phyloP scores from a whole-genome alignment of 2,113 vertebrate species.

The Mus spicilegus region DNA sequence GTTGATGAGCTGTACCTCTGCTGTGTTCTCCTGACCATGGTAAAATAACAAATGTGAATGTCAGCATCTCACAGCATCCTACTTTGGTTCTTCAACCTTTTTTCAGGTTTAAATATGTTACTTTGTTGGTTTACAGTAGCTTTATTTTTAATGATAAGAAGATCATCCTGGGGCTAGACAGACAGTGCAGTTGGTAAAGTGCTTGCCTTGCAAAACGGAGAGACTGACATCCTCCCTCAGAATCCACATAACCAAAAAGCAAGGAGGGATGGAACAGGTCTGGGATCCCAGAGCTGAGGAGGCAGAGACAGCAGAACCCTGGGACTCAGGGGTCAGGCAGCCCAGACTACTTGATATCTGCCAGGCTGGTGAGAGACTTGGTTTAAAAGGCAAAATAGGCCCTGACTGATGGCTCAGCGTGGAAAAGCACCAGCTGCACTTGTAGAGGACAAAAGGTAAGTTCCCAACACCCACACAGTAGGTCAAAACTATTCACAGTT shows the following conservation, averaged over 20 bases:
- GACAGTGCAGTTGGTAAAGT: background rate
- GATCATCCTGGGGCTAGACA: background rate
- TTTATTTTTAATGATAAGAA: background rate
- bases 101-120: conserved; percentile 59
- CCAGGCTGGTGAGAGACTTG: background rate
- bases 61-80: background rate
- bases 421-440: background rate
- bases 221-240: background rate
- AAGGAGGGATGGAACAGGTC: background rate
- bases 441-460: background rate
- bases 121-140: background rate
- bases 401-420: background rate
- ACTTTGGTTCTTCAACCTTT: background rate
- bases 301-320: background rate
- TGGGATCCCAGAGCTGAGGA: background rate
- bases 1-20: background rate
- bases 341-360: too few relatives aligned
- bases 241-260: background rate
- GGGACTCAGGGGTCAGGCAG: background rate
- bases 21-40: background rate
- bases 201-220: background rate
- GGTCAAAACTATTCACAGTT: too few relatives aligned
- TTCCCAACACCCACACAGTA: background rate
- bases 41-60: background rate
- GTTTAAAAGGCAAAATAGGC: background rate